phyloP scores from a whole-genome alignment of 2,797 vertebrate genomes.

The Gouania willdenowi region DNA sequence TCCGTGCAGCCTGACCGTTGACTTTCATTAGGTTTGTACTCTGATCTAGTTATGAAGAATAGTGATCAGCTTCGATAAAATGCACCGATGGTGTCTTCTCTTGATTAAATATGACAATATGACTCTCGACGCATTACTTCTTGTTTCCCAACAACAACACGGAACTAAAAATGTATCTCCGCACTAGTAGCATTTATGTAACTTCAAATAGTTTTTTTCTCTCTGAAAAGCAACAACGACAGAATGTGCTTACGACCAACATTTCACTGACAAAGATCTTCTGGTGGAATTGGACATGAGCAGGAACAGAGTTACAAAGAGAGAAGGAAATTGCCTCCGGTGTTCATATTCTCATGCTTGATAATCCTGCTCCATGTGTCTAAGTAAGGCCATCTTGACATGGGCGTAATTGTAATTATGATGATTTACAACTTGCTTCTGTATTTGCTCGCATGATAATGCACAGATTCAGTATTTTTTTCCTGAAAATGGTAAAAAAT shows the following conservation, averaged over 20 bases:
- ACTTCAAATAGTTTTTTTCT: background rate
- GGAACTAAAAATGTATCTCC: too few relatives aligned
- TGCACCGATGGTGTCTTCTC: too few relatives aligned
- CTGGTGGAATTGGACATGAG: constrained; percentile 16
- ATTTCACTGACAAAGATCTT: constrained; percentile 9
- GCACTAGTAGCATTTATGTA: background rate
- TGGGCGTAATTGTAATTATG: constrained; percentile 56
- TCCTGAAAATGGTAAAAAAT: too few relatives aligned
- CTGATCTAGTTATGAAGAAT: too few relatives aligned
- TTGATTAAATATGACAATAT: too few relatives aligned
- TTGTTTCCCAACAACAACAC: too few relatives aligned
- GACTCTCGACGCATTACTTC: too few relatives aligned
- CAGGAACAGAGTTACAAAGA: background rate
- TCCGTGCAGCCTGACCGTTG: too few relatives aligned
- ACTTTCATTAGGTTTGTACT: too few relatives aligned
- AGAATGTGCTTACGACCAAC: constrained; percentile 2
- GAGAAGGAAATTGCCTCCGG: constrained; percentile 32
- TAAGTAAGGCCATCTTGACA: constrained; percentile 44
- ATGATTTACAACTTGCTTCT: constrained; percentile 60
- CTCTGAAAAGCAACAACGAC: background rate
- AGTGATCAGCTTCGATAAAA: too few relatives aligned
- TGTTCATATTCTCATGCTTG: constrained; percentile 47
- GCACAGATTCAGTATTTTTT: constrained; percentile 14
- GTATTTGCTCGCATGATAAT: constrained; percentile 35
- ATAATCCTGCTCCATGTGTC: constrained; percentile 36